Base-by-base conservation (phyloP, 2,888 invertebrate genomes). In the Chaetoderma sp. region DNA sequence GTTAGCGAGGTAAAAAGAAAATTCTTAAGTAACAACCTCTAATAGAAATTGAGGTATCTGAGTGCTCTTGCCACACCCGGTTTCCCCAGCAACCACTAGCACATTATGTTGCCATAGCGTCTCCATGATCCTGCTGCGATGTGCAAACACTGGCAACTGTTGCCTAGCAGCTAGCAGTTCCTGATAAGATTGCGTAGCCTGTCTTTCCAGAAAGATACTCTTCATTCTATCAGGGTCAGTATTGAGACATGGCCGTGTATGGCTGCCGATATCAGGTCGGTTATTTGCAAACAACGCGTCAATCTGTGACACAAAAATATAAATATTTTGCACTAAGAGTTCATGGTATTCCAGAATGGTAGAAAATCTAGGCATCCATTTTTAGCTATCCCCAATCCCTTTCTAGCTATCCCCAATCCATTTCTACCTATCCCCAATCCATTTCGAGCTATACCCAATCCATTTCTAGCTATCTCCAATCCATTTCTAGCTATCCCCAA, bases 31-130 rank as follows among this genome's bases (percentile, higher is more conserved):
- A 30, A 67, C 44, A 64, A 83, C 84, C 81, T 84, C 78, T 13
- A 85, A 70, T 28, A 85, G 60, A 63, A 83, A 84, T 70, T 85
- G 85, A 23, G 85, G 84, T n/a, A 85, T 78, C 62, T 85, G 85
- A 1, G 84, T 85, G 71, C 83, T 83, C 66, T 85, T 85, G 0
- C 85, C 85, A 70, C 84, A 83, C 21, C 84, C 85, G 8, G 85
- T 85, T 61, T 85, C 85, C 30, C 84, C 84, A n/a, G 82, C 83
- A 30, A 85, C 72, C 42, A 85, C 76, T 16, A 83, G 71, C 4
- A 84, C 82, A 63, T 68, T 75, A 36, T 80, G 65, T 10, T 64
- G 63, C 10, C 62, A 55, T 3, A 85, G 67, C 6, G 61, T 63
- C 6, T 77, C 74, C 21, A 81, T 23, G 25, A 84, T 77, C 16